Base-by-base conservation (phyloP, 2,797 vertebrate species). In the Hafferia zeledoni region DNA sequence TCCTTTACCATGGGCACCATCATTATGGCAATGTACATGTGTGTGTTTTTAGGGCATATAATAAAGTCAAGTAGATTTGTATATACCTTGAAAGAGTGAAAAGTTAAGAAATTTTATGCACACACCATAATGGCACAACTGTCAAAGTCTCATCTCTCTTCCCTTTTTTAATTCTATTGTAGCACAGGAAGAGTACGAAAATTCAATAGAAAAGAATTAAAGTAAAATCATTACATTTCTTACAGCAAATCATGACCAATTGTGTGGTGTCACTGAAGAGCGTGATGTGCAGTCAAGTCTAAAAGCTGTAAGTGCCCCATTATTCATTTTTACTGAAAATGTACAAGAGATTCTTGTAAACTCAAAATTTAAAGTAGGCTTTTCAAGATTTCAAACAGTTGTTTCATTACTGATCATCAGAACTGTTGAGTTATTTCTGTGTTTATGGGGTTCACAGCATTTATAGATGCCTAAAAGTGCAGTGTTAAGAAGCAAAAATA, bases 261-360 rank as follows among this genome's bases (percentile, higher is more conserved):
- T 72, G 55, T 63, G 15, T 68, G 28, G 65, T 95, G 83, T 72
- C 89, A 95, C 61, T 49, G 50, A 93, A 72, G 37, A 93, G 69
- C 72, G 56, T 12, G 30, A 95, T 75, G 39, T 65, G 55, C 56
- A 77, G 39, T 80, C 71, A 91, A 81, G 53, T 87, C 65, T 83
- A 89, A 89, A 94, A 92, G 89, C 79, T 83, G 5, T 69, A 92
- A 97, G 82, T 88, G 72, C 35, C 56, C 64, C 77, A 91, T 84
- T 91, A 90, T 78, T 69, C 70, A 90, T 88, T 94, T 91, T 91
- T 80, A 90, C 80, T 89, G 79, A 95, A 94, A 71, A 85, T 77
- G 60, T 81, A 74, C 78, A 63, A 90, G 30, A 18, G 59, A 31
- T 93, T 81, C 71, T 90, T 94, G 49, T 47, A 91, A 94, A 94